Evolutionary conservation across 2,888 invertebrate genomes (phyloP).

Genomic region (Thecophora atra): DNA sequence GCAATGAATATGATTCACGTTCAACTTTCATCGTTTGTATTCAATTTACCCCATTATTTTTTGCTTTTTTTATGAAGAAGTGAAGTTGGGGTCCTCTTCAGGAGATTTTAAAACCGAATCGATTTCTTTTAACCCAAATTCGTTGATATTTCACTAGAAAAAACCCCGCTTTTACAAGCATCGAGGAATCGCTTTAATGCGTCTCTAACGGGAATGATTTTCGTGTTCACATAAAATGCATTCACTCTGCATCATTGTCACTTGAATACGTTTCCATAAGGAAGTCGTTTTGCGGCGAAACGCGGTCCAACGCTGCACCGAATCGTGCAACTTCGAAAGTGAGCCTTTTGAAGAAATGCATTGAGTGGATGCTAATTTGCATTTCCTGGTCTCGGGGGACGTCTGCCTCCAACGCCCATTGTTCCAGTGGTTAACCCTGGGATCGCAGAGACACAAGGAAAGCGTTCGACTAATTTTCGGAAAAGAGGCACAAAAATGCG

Average conservation of each 20-base stretch:
- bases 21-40: no score
- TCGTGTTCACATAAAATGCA: no score
- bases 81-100: no score
- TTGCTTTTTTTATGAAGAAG: no score
- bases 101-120: no score
- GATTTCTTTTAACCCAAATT: no score
- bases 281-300: not conserved
- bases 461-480: not conserved
- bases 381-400: not conserved
- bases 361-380: constrained; percentile 32
- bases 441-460: not conserved
- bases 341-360: constrained; percentile 16
- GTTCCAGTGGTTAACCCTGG: constrained; percentile 1
- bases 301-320: not conserved
- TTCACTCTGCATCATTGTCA: not conserved
- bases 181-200: no score
- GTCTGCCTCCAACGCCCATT: not conserved
- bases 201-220: no score
- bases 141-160: no score
- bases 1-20: no score
- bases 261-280: not conserved
- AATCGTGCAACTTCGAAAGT: constrained; percentile 4
- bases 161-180: no score
- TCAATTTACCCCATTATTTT: no score
- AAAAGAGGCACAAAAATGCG: not conserved